Base-by-base conservation (phyloP, 2,113 vertebrate genomes). In the Seriola rivoliana region DNA sequence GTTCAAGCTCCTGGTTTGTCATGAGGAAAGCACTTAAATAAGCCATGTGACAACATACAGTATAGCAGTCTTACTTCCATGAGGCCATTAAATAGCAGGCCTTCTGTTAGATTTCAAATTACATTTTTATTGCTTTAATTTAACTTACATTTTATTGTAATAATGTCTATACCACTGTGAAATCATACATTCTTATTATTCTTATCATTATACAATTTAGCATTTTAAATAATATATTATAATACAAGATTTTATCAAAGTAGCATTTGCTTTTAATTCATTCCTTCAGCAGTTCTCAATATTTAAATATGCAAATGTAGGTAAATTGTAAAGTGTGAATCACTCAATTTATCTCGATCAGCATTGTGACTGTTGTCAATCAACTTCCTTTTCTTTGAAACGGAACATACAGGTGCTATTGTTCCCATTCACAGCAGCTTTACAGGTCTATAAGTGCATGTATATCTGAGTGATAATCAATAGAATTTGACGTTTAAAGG, bases 11-110 rank as follows among this genome's bases (percentile, higher is more conserved):
- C 77, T 76, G 87, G 82, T 69, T 88, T 92, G 92, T 90, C 93
- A 92, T 85, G 85, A 88, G 91, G 86, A 88, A 83, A 88, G 88
- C 78, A 68, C 82, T 92, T 85, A 93, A 93, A 94, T 91, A 93
- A 93, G 86, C 82, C 85, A 69, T 80, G 86, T 90, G 85, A 93
- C 85, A 88, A 85, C 78, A 76, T 65, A 78, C 74, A 84, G 66
- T 66, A 50, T 6, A 74, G 67, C 73, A 69, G 79, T 87, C 78
- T 89, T 46, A 70, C 71, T 88, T 83, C 72, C 67, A 74, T 48
- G 50, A 83, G 74, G 82, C 65, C 85, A 80, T 77, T 84, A 80
- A 78, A 67, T 42, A 55, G 3, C 67, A 73, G 83, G 74, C 90
- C 85, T 80, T 57, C 19, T 19, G 38, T 46, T 54, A 21, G 23